Evolutionary conservation across 1,140 invertebrate genomes (phyloP).

Genomic region (Aphaenogaster floridana): DNA sequence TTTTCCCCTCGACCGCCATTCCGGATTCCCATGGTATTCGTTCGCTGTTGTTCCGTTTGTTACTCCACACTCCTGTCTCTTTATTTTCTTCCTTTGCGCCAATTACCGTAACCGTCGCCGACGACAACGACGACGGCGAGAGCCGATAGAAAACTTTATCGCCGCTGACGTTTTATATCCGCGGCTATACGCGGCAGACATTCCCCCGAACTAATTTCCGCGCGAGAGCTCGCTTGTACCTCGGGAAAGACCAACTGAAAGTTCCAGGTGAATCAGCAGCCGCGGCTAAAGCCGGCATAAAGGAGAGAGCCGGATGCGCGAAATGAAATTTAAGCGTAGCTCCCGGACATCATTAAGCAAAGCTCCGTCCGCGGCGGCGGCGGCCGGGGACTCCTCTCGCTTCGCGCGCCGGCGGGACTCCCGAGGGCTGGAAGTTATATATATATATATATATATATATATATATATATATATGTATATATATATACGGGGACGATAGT

Average conservation of each 20-base stretch:
- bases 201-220: slow-evolving; percentile 45
- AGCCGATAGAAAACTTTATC: slow-evolving; percentile 14
- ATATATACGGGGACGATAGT: slow-evolving; percentile 38
- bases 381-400: slow-evolving; percentile 25
- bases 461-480: not conserved
- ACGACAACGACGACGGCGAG: too few relatives aligned
- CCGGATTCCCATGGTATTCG: not conserved
- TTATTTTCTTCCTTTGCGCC: not conserved
- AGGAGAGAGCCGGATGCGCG: slow-evolving; percentile 29
- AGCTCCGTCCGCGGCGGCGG: slow-evolving; percentile 51
- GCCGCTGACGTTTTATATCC: not conserved
- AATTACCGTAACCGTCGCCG: not conserved
- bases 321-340: slow-evolving; percentile 64
- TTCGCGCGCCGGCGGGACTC: slow-evolving; percentile 63
- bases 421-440: slow-evolving; percentile 52
- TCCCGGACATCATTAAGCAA: slow-evolving; percentile 61
- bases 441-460: not conserved
- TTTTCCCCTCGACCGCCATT: not conserved
- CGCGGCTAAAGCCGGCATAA: slow-evolving; percentile 32
- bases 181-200: not conserved
- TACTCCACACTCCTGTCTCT: not conserved
- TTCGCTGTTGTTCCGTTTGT: not conserved
- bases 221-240: slow-evolving; percentile 22
- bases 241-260: slow-evolving; percentile 17
- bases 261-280: slow-evolving; percentile 34